phyloP scores from a whole-genome alignment of 2,113 vertebrate genomes.

The Rhinopomastus cyanomelas region DNA sequence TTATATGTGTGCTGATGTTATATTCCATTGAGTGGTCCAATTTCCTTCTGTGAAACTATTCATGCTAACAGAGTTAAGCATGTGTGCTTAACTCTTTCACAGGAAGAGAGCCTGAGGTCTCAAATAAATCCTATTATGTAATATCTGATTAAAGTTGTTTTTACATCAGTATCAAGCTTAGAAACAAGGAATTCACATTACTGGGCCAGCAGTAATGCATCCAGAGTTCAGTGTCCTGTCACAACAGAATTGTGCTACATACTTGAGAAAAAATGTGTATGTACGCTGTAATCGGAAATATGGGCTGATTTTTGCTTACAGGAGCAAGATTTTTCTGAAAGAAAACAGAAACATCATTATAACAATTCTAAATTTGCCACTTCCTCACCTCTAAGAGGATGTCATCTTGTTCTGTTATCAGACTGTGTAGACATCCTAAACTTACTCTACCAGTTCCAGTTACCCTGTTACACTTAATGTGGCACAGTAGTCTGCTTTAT shows the following conservation, averaged over 20 bases:
- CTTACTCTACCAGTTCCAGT: neutral
- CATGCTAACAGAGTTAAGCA: conserved; percentile 4
- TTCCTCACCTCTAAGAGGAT: neutral
- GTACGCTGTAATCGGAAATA: neutral
- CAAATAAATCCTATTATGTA: conserved; percentile 53
- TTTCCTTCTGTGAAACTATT: conserved; percentile 19
- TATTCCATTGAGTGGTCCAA: conserved; percentile 47
- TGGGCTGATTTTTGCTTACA: neutral
- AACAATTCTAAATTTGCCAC: neutral
- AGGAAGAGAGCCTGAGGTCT: conserved; percentile 26
- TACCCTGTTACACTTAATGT: neutral
- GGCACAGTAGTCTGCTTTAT: neutral
- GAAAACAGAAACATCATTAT: neutral
- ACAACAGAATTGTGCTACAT: neutral
- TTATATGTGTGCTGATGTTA: neutral
- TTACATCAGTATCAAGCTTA: conserved; percentile 4
- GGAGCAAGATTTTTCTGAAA: neutral
- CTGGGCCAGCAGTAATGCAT: neutral
- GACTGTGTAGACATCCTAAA: neutral
- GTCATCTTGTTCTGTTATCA: neutral
- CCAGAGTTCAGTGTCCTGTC: conserved; percentile 6
- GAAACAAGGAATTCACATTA: neutral
- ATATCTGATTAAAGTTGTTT: conserved; percentile 63
- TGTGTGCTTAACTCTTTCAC: conserved; percentile 13
- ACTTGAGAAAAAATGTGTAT: neutral